phyloP scores from a whole-genome alignment of 2,797 vertebrate species.

The Onychomys leucogaster region DNA sequence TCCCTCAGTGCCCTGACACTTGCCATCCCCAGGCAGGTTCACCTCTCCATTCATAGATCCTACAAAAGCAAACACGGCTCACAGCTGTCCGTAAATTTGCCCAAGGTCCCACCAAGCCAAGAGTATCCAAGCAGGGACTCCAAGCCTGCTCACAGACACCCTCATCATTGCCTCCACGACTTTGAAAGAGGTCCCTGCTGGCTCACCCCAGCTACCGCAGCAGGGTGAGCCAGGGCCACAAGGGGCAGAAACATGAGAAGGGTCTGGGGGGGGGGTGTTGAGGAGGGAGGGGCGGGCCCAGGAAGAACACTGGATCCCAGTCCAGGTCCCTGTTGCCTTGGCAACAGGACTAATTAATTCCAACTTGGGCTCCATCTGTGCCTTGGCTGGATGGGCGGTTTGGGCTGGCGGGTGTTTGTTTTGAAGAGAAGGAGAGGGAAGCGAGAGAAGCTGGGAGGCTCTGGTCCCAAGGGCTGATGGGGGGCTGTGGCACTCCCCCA shows the following conservation, averaged over 20 bases:
- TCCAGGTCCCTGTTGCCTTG: slow-evolving; percentile 83
- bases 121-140: neutral
- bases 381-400: slow-evolving; percentile 81
- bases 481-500: slow-evolving; percentile 11
- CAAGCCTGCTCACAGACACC: neutral
- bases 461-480: neutral
- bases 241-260: neutral
- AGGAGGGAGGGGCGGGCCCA: neutral
- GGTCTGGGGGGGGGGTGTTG: neutral
- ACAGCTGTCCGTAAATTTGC: neutral
- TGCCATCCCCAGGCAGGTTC: neutral
- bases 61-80: neutral
- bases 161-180: neutral
- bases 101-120: neutral
- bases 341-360: slow-evolving; percentile 87
- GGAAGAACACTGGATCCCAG: slow-evolving; percentile 79
- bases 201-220: neutral
- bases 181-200: neutral
- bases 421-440: slow-evolving; percentile 72
- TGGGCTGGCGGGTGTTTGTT: slow-evolving; percentile 85
- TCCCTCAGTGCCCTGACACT: neutral
- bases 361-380: slow-evolving; percentile 81
- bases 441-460: neutral
- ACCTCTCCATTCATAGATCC: neutral
- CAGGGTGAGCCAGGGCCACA: neutral